phyloP scores from a whole-genome alignment of 2,113 vertebrate species.

The Circaetus gallicus region DNA sequence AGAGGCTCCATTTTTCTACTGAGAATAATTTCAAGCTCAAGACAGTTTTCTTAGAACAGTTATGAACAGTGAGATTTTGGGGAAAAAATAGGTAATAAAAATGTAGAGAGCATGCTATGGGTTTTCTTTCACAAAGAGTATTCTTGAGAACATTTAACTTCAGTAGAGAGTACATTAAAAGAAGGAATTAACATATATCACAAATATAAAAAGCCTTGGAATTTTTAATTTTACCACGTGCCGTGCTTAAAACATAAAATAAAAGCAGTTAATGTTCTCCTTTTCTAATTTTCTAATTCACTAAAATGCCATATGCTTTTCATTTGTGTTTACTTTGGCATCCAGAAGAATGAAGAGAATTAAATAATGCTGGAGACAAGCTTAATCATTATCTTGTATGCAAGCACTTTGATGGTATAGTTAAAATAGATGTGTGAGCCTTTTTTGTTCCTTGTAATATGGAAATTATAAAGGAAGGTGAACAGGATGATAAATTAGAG shows the following conservation, averaged over 20 bases:
- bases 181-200: constrained; percentile 13
- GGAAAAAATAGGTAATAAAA: background rate
- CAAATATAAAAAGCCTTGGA: constrained; percentile 5
- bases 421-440: constrained; percentile 40
- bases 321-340: constrained; percentile 56
- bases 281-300: constrained; percentile 31
- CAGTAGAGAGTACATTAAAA: background rate
- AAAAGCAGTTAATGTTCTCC: constrained; percentile 7
- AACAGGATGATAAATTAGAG: constrained; percentile 59
- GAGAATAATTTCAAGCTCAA: background rate
- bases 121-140: background rate
- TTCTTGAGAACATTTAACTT: background rate
- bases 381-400: constrained; percentile 18
- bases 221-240: constrained; percentile 5
- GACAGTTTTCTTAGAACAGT: background rate
- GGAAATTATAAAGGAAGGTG: constrained; percentile 50
- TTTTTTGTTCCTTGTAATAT: constrained; percentile 41
- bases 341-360: constrained; percentile 11
- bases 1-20: background rate
- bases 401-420: constrained; percentile 13
- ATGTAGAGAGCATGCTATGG: background rate
- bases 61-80: background rate
- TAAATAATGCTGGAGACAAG: constrained; percentile 19
- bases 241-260: background rate
- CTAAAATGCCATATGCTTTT: constrained; percentile 53